A percentile compares a stretch with the other conserved stretches of the same genome.
phyloP scores from a whole-genome alignment of 1,140 invertebrate species.

The Babylonia areolata region DNA sequence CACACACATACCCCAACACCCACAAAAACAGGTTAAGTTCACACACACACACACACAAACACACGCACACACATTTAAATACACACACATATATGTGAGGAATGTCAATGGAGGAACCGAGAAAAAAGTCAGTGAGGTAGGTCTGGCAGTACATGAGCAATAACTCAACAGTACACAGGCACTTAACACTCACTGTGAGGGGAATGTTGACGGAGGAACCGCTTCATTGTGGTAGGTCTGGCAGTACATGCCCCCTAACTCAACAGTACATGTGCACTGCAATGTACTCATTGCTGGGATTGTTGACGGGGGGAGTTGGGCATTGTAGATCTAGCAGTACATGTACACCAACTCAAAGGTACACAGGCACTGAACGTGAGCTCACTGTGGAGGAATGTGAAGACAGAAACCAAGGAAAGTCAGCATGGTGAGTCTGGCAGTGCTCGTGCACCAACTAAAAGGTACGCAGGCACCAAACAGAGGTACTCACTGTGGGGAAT shows the following conservation, averaged over 20 bases:
- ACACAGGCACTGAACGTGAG: neutral
- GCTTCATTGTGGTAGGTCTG: no score
- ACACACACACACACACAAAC: no score
- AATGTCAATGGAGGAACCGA: no score
- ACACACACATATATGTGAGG: no score
- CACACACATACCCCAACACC: neutral
- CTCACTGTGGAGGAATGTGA: constrained; percentile 59
- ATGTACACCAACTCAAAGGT: neutral
- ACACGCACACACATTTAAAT: no score
- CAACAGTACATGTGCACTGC: neutral
- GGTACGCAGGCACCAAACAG: neutral
- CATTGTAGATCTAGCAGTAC: constrained; percentile 79
- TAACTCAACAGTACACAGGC: no score
- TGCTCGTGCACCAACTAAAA: neutral
- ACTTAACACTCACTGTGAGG: no score
- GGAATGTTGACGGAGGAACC: no score
- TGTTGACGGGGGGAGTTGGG: constrained; percentile 82
- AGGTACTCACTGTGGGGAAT: constrained; percentile 56
- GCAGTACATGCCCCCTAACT: neutral
- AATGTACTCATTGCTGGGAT: constrained; percentile 54
- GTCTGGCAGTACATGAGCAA: no score
- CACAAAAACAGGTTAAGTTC: no score
- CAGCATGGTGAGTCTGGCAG: constrained; percentile 82
- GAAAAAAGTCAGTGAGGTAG: no score
- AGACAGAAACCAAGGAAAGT: constrained; percentile 79